A percentile compares a stretch with the other conserved stretches of the same genome.
Evolutionary conservation across 2,888 invertebrate genomes (phyloP).

Genomic region (Bombylius major): DNA sequence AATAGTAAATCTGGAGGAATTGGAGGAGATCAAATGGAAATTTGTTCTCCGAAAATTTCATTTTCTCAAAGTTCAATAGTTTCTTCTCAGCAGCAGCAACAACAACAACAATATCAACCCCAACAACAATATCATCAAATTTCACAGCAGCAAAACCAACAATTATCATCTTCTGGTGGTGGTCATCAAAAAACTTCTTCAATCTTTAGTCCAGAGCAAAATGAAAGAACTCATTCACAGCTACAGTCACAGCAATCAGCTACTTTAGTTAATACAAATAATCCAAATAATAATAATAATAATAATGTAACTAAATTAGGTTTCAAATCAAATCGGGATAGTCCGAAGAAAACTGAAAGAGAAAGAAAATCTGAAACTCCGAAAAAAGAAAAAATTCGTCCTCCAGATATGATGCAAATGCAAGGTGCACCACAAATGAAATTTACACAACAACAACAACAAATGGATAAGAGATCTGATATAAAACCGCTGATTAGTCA

Average conservation of each 20-base stretch:
- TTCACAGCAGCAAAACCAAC: too few relatives aligned
- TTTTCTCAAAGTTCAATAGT: conserved; percentile 10
- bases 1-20: neutral
- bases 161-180: conserved; percentile 3
- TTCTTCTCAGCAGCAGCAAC: conserved; percentile 12
- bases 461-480: neutral
- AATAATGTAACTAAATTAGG: conserved; percentile 12
- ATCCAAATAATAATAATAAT: conserved; percentile 4
- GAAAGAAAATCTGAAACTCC: conserved; percentile 21
- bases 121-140: conserved; percentile 16
- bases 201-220: conserved; percentile 35
- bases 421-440: neutral
- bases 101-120: conserved; percentile 14
- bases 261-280: conserved; percentile 15
- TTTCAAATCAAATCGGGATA: conserved; percentile 24
- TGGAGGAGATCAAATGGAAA: conserved; percentile 17
- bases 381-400: conserved; percentile 32
- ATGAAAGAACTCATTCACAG: conserved; percentile 21
- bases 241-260: conserved; percentile 13
- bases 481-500: neutral
- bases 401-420: neutral
- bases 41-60: conserved; percentile 20
- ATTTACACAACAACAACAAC: conserved; percentile 7
- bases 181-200: conserved; percentile 20
- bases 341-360: conserved; percentile 29